A percentile compares a stretch with the other conserved stretches of the same genome.
phyloP scores from a whole-genome alignment of 2,888 invertebrate genomes.

The Pyrgus malvae region DNA sequence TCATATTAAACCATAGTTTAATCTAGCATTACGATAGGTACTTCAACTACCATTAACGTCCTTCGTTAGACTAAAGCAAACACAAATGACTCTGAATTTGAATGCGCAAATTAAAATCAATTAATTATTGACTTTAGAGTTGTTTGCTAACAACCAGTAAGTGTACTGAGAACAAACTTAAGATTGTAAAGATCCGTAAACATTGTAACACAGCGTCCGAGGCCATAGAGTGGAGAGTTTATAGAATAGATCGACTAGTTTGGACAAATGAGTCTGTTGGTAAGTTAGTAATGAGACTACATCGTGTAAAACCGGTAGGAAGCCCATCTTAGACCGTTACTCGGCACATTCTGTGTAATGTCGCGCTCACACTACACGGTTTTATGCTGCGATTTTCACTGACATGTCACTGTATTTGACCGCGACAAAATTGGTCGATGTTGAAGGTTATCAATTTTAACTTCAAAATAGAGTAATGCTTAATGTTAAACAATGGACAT shows the following conservation, averaged over 20 bases:
- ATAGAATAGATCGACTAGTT: slow-evolving; percentile 37
- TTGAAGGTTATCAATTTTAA: too few species aligned
- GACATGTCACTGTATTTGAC: not conserved
- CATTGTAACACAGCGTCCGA: slow-evolving; percentile 15
- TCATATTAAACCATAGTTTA: too few species aligned
- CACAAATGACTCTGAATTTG: too few species aligned
- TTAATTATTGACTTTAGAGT: not conserved
- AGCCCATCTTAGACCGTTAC: slow-evolving; percentile 68
- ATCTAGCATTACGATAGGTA: too few species aligned
- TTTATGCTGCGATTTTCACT: slow-evolving; percentile 7
- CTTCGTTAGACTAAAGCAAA: too few species aligned
- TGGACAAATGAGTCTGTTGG: slow-evolving; percentile 61
- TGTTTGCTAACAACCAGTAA: not conserved
- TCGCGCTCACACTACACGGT: slow-evolving; percentile 8
- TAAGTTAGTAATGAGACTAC: slow-evolving; percentile 62
- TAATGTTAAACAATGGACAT: too few species aligned
- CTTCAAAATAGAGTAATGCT: too few species aligned
- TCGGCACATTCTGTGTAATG: slow-evolving; percentile 25
- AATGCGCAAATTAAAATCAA: not conserved
- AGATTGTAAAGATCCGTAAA: slow-evolving; percentile 16
- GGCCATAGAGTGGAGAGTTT: slow-evolving; percentile 22
- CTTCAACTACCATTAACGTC: too few species aligned
- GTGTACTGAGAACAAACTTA: slow-evolving; percentile 8
- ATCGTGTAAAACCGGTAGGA: slow-evolving; percentile 77
- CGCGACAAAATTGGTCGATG: too few species aligned